These are phyloP conservation scores for Cottus gobio DNA, from an alignment of 2,113 vertebrate species.

Conservation along the genomic window DNA sequence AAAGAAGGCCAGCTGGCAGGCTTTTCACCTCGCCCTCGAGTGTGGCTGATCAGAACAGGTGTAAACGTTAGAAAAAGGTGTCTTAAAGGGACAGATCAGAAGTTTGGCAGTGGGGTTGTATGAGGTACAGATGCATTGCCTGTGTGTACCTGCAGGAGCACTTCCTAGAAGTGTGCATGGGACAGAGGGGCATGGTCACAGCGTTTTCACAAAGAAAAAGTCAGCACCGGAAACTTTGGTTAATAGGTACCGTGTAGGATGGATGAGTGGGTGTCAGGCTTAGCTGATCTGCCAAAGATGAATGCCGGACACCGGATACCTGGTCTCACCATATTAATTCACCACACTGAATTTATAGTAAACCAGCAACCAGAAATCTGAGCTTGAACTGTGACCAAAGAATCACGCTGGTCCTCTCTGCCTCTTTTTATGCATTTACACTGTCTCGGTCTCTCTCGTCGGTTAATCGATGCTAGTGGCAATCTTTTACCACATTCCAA, in stretches of 20 bases:
- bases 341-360: constrained; percentile 40
- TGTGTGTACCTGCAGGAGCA: neutral
- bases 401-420: constrained; percentile 15
- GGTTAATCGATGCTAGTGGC: constrained; percentile 46
- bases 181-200: neutral
- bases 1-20: neutral
- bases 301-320: constrained; percentile 35
- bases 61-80: neutral
- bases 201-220: neutral
- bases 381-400: constrained; percentile 50
- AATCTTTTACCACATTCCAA: constrained; percentile 61
- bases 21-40: neutral
- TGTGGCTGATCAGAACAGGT: neutral
- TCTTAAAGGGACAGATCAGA: neutral
- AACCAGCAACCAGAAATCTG: constrained; percentile 42
- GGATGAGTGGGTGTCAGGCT: neutral
- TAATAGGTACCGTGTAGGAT: neutral
- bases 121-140: neutral
- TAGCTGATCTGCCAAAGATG: constrained; percentile 14
- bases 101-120: neutral
- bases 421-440: neutral
- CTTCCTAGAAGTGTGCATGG: neutral
- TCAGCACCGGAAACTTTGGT: constrained; percentile 6
- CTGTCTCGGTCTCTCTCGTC: constrained; percentile 15
- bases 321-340: constrained; percentile 26